A percentile compares a stretch with the other conserved stretches of the same genome.
phyloP scores from a whole-genome alignment of 2,888 invertebrate genomes.

The Arctia plantaginis region DNA sequence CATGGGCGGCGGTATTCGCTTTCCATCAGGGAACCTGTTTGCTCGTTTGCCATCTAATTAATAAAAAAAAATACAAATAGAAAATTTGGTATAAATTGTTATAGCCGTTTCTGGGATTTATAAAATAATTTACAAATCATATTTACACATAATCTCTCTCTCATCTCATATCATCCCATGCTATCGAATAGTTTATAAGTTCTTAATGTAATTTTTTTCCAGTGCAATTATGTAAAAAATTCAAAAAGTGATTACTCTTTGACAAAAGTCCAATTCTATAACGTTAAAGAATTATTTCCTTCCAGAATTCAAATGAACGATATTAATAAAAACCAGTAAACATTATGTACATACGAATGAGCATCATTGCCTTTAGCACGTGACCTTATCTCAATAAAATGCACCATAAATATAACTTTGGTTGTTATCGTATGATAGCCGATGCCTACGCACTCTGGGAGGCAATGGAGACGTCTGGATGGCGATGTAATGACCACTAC shows the following conservation, averaged over 20 bases:
- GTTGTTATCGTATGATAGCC: constrained; percentile 41
- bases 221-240: not conserved
- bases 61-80: too few relatives aligned
- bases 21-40: too few relatives aligned
- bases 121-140: too few relatives aligned
- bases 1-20: too few relatives aligned
- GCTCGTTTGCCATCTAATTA: too few relatives aligned
- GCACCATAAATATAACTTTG: constrained; percentile 27
- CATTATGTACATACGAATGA: constrained; percentile 1
- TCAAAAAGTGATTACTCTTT: not conserved
- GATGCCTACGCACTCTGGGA: constrained; percentile 48
- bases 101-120: too few relatives aligned
- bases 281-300: not conserved
- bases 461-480: constrained; percentile 66
- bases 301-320: not conserved
- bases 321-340: not conserved
- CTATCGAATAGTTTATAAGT: too few relatives aligned
- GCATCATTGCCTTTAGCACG: constrained; percentile 13
- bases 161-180: too few relatives aligned
- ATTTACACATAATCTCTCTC: too few relatives aligned
- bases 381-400: constrained; percentile 19
- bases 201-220: too few relatives aligned
- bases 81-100: too few relatives aligned
- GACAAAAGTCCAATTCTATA: not conserved
- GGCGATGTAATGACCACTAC: constrained; percentile 55